A percentile compares a stretch with the other conserved stretches of the same genome.
Conservation (phyloP, 2,888 invertebrate genomes). For the Elysia crispata region DNA sequence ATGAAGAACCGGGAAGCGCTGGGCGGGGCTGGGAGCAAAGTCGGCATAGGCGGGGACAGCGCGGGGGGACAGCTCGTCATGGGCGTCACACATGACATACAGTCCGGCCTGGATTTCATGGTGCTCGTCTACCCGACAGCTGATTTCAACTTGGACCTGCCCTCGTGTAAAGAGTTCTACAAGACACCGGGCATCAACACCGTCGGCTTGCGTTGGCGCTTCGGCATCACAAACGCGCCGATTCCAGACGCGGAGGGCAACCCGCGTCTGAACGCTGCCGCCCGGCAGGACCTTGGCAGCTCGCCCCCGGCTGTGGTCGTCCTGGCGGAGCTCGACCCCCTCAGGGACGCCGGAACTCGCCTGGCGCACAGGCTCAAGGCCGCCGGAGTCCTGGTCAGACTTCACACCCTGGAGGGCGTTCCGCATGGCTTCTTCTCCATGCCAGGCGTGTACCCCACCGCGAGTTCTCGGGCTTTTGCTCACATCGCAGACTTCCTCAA, state of each 20-base stretch:
- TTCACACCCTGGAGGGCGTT: not conserved
- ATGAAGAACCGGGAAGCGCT: slow-evolving; percentile 15
- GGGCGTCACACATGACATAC: slow-evolving; percentile 6
- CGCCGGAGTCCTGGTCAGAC: not conserved
- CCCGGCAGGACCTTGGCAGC: not conserved
- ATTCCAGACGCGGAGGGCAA: not conserved
- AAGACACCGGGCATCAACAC: slow-evolving; percentile 20
- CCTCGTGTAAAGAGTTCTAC: slow-evolving; percentile 9
- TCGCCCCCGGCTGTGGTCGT: slow-evolving; percentile 13
- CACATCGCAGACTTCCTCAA: slow-evolving; percentile 20
- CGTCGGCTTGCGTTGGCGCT: not conserved
- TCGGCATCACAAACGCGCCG: not conserved
- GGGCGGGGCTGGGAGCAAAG: slow-evolving; percentile 20
- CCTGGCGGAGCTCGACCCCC: slow-evolving; percentile 29
- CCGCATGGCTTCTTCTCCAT: slow-evolving; percentile 31
- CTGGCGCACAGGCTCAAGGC: not conserved
- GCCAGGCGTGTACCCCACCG: not conserved
- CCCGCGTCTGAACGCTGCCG: not conserved
- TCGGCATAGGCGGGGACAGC: slow-evolving; percentile 35
- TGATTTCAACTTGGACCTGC: not conserved
- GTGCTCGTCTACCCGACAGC: slow-evolving; percentile 25
- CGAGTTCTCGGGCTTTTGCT: not conserved
- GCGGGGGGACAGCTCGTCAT: slow-evolving; percentile 31
- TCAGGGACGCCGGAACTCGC: not conserved
- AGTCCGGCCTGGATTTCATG: slow-evolving; percentile 19